Base-by-base conservation (phyloP, 2,888 invertebrate species). In the Allygus modestus region DNA sequence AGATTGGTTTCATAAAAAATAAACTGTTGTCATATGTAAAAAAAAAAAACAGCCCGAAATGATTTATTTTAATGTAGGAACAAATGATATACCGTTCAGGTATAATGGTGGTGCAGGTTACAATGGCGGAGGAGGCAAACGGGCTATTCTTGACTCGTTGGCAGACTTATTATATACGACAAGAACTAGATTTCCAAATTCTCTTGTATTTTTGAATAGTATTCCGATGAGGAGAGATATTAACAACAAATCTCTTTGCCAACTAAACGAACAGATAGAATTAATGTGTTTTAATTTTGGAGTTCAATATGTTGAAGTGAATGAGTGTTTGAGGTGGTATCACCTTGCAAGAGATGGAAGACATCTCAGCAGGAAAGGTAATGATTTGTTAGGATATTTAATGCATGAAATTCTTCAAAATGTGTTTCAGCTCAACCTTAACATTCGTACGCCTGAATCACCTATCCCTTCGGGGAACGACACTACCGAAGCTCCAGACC, bases 71-170 rank as follows among this genome's bases (percentile, higher is more conserved):
- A 69, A 69, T 37, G 37, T 69, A 15, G 69, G 69, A 33, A 69
- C 69, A 12, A 69, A 69, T 37, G 37, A 69, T 69, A 11, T 69
- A 5, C 69, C 69, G 4, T 33, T 69, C 17, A 4, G 15, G 4
- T 69, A 69, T n/a, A 69, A 69, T 31, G 69, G 69, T 69, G 37
- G 69, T 7, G 2, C 69, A 5, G 69, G 69, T 12, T 69, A 69
- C 20, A 69, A 69, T 33, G 69, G 69, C 7, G 69, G 69, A 17
- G 2, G 33, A 11, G 37, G 69, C 15, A 69, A 69, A 17, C 69
- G 69, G 2, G 69, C 7, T 31, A 33, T 33, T 4, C 69, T 69
- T n/a, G 33, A 69, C 26, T 33, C 33, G 1, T 31, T 69, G 69
- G 69, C 69, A 33, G 69, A 69, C 26, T 31, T 69, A 69, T 15